These are phyloP conservation scores for Axis porcinus DNA, from an alignment of 2,113 vertebrate genomes.

Conservation along the genomic window DNA sequence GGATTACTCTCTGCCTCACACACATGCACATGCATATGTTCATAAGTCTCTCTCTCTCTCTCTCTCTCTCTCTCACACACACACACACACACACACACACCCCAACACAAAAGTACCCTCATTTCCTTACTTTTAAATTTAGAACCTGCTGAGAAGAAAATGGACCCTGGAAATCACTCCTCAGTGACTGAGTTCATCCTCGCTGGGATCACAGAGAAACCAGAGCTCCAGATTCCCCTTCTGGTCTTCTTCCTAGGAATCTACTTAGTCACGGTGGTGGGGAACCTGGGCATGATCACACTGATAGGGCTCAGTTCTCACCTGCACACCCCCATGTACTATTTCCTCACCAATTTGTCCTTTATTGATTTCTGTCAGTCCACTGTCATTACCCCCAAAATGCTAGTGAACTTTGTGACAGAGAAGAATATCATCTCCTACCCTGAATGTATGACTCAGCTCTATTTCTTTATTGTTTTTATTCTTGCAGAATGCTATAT, in stretches of 20 bases:
- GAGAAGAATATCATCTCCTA: conserved; percentile 69
- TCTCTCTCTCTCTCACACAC: background rate
- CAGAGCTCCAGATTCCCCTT: background rate
- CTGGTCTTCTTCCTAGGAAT: background rate
- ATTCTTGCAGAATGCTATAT: background rate
- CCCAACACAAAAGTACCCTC: background rate
- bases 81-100: background rate
- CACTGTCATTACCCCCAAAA: conserved; percentile 74
- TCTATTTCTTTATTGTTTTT: conserved; percentile 41
- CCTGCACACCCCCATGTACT: background rate
- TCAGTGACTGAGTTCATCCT: background rate
- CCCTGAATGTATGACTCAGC: conserved; percentile 68
- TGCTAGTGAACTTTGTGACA: conserved; percentile 72
- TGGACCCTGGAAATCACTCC: background rate
- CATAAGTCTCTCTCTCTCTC: background rate
- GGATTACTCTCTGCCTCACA: background rate
- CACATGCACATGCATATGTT: too few relatives aligned
- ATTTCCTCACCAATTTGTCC: background rate
- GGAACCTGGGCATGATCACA: background rate
- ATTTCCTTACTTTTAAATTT: background rate
- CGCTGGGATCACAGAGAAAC: background rate
- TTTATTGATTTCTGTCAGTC: background rate
- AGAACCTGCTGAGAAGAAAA: background rate
- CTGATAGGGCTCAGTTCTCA: background rate
- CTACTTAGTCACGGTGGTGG: background rate